Conservation (phyloP, 2,888 invertebrate species). For the Drosophila aldrichi region DNA sequence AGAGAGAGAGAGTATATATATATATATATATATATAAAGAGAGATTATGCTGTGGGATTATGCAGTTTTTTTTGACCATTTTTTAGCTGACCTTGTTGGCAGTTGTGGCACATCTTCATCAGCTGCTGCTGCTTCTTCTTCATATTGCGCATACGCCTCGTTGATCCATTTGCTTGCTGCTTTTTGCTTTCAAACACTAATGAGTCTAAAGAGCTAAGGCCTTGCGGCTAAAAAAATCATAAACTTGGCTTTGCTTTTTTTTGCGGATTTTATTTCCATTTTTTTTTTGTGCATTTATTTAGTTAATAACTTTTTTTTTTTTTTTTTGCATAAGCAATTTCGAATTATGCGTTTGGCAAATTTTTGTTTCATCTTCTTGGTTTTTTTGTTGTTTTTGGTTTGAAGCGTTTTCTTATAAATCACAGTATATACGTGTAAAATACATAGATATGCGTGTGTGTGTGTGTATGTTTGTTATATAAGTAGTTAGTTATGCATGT, state of each 20-base stretch:
- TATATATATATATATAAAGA: slow-evolving; percentile 25
- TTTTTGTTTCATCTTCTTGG: slow-evolving; percentile 37
- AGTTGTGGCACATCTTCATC: slow-evolving; percentile 26
- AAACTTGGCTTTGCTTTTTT: slow-evolving; percentile 58
- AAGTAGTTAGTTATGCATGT: slow-evolving; percentile 36
- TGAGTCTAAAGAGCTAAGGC: slow-evolving; percentile 50
- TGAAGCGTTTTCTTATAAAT: slow-evolving; percentile 79
- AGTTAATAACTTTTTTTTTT: slow-evolving; percentile 74
- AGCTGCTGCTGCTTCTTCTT: slow-evolving; percentile 9
- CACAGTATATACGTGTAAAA: slow-evolving; percentile 81
- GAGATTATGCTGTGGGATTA: slow-evolving; percentile 53
- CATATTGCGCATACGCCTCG: slow-evolving; percentile 67
- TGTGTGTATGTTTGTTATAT: slow-evolving; percentile 28
- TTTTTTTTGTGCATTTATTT: slow-evolving; percentile 72
- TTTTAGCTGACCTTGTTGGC: slow-evolving; percentile 76
- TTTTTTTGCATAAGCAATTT: slow-evolving; percentile 65
- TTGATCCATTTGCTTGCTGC: slow-evolving; percentile 42
- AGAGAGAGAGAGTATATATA: slow-evolving; percentile 1
- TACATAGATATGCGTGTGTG: slow-evolving; percentile 68
- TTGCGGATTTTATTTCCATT: slow-evolving; percentile 65
- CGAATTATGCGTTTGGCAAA: slow-evolving; percentile 63
- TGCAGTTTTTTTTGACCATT: slow-evolving; percentile 66
- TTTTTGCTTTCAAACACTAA: neutral
- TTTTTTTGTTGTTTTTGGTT: slow-evolving; percentile 43
- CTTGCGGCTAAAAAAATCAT: slow-evolving; percentile 62